phyloP scores from a whole-genome alignment of 2,797 vertebrate genomes.

The Microctenopoma steveboyesi region DNA sequence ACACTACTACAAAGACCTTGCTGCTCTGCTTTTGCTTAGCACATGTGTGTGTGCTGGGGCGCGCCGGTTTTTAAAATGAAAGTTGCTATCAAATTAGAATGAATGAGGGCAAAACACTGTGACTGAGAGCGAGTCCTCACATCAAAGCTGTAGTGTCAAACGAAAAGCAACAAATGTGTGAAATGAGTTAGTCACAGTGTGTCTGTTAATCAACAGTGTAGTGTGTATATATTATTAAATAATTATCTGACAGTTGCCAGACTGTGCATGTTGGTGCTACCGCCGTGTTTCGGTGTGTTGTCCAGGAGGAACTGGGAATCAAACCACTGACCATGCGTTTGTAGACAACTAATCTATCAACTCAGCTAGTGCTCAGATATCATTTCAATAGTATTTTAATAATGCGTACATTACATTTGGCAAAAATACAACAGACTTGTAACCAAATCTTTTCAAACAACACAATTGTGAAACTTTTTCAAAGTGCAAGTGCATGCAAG shows the following conservation, averaged over 20 bases:
- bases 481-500: too few relatives aligned
- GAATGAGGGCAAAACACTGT: constrained; percentile 51
- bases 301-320: too few relatives aligned
- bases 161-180: not conserved
- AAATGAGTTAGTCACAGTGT: not conserved
- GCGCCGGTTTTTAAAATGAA: constrained; percentile 58
- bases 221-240: too few relatives aligned
- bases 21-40: constrained; percentile 41
- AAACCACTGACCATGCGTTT: too few relatives aligned
- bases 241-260: too few relatives aligned
- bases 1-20: constrained; percentile 75
- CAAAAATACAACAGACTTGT: not conserved
- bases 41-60: constrained; percentile 16
- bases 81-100: constrained; percentile 71
- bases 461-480: not conserved
- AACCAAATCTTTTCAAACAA: not conserved
- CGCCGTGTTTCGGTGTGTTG: too few relatives aligned
- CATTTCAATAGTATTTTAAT: not conserved
- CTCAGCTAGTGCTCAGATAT: too few relatives aligned
- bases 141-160: constrained; percentile 45
- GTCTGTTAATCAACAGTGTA: not conserved
- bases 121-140: constrained; percentile 35
- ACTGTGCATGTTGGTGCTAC: too few relatives aligned
- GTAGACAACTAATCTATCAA: too few relatives aligned
- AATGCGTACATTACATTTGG: not conserved